Conservation (phyloP, 2,113 vertebrate genomes). For the Gasterosteus nipponicus region DNA sequence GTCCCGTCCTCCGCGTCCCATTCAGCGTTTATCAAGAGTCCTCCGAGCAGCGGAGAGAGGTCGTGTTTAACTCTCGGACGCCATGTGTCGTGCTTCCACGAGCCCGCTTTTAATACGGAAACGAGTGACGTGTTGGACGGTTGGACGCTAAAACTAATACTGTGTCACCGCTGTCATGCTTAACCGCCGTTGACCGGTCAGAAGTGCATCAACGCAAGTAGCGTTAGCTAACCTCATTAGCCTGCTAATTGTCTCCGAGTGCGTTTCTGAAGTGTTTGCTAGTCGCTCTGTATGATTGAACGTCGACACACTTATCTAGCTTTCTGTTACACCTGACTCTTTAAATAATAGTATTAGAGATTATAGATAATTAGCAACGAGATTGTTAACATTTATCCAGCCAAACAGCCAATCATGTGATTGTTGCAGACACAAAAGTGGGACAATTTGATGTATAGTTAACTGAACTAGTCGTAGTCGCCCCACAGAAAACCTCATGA, state of each 20-base stretch:
- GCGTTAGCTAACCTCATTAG: conserved; percentile 1
- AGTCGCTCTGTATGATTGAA: background rate
- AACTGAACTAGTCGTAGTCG: background rate
- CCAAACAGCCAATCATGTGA: background rate
- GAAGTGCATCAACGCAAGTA: conserved; percentile 56
- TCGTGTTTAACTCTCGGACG: background rate
- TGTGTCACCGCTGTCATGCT: background rate
- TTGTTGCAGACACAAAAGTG: background rate
- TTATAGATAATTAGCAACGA: background rate
- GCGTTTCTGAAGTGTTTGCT: background rate
- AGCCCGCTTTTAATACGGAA: background rate
- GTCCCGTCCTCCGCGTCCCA: background rate
- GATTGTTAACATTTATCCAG: background rate
- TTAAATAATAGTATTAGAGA: background rate
- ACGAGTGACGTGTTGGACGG: background rate
- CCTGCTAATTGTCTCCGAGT: background rate
- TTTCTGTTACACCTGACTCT: background rate
- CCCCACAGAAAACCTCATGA: background rate
- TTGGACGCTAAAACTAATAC: background rate
- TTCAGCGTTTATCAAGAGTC: conserved; percentile 4
- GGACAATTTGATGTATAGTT: background rate
- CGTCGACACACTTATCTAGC: background rate
- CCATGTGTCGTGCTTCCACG: background rate
- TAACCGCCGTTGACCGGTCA: conserved; percentile 25
- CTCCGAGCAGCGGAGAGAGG: background rate